Evolutionary conservation across 2,797 vertebrate species (phyloP).

Genomic region (Clamator glandarius): DNA sequence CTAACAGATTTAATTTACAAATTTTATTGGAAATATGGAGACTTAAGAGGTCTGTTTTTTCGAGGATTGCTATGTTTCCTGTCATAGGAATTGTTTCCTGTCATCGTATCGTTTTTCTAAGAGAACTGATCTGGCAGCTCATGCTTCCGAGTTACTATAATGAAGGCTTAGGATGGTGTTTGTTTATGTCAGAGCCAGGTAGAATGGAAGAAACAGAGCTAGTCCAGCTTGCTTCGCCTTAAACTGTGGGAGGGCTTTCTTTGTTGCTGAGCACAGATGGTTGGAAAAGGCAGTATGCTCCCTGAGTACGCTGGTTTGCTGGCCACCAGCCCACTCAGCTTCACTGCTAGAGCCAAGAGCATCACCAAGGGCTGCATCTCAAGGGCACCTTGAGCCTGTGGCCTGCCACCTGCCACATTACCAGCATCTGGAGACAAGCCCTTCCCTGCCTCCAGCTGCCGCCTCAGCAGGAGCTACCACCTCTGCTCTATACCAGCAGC

Average conservation of each 20-base stretch:
- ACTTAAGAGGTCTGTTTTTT: not conserved
- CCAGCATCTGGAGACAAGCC: not conserved
- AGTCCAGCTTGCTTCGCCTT: too few relatives aligned
- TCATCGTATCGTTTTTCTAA: not conserved
- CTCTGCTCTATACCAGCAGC: too few relatives aligned
- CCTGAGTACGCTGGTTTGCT: not conserved
- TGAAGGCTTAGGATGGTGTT: too few relatives aligned
- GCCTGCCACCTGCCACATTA: fast-evolving
- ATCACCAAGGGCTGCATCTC: too few relatives aligned
- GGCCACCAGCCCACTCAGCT: too few relatives aligned
- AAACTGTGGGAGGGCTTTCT: fast-evolving
- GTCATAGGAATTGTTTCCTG: too few relatives aligned
- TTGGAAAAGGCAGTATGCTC: not conserved
- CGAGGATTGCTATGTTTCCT: not conserved
- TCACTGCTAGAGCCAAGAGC: not conserved
- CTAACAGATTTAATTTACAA: not conserved
- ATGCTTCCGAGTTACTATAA: fast-evolving
- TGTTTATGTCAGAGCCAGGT: not conserved
- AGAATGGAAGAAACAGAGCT: fast-evolving
- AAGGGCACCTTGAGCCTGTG: not conserved
- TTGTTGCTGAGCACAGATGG: fast-evolving
- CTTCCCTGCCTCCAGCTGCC: too few relatives aligned
- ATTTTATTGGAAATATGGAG: not conserved
- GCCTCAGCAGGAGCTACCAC: too few relatives aligned
- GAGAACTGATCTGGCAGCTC: not conserved